Conservation (phyloP, 2,113 vertebrate species). For the Sorex araneus region DNA sequence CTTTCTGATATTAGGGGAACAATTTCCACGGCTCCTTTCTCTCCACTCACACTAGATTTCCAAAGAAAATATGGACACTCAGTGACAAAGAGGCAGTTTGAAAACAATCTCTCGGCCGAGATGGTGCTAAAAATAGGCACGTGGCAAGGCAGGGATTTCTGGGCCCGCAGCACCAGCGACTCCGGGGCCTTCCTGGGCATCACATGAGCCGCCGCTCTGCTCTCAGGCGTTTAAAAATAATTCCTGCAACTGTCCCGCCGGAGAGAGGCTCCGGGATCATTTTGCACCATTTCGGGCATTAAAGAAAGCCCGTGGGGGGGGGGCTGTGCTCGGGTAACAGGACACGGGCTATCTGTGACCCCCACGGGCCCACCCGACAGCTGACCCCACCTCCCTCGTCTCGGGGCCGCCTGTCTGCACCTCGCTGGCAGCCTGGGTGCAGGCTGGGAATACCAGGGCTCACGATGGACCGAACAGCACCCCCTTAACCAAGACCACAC, state of each 20-base stretch:
- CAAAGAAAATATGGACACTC: constrained; percentile 58
- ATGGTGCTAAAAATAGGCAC: constrained; percentile 49
- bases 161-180: constrained; percentile 42
- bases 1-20: constrained; percentile 5
- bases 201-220: constrained; percentile 43
- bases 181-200: constrained; percentile 55
- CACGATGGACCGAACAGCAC: not conserved
- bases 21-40: constrained; percentile 33
- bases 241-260: constrained; percentile 59
- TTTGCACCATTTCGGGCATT: constrained; percentile 24
- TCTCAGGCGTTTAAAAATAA: constrained; percentile 73
- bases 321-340: constrained; percentile 70
- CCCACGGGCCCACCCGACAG: constrained; percentile 51
- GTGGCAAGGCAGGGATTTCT: constrained; percentile 56
- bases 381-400: constrained; percentile 56
- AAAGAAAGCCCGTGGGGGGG: constrained; percentile 50
- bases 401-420: too few relatives aligned
- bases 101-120: constrained; percentile 59
- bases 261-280: constrained; percentile 44
- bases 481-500: not conserved
- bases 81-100: constrained; percentile 43
- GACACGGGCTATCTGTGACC: constrained; percentile 65
- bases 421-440: constrained; percentile 18
- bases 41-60: constrained; percentile 35
- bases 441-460: constrained; percentile 23